Conservation (phyloP, 2,888 invertebrate genomes). For the Hirtodrosophila duncani region DNA sequence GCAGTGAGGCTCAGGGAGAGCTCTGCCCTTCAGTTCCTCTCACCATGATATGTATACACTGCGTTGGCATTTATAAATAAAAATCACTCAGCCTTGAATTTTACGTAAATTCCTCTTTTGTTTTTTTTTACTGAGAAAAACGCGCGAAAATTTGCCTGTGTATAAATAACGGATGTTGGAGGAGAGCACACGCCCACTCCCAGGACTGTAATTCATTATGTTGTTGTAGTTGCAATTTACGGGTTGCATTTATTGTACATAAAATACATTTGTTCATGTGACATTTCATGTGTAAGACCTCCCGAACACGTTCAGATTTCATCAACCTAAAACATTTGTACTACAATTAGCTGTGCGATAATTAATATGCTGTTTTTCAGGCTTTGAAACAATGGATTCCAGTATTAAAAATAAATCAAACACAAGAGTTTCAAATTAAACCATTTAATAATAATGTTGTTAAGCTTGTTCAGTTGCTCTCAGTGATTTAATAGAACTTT, state of each 20-base stretch:
- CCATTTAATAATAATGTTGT: too few species aligned
- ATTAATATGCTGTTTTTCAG: constrained; percentile 9
- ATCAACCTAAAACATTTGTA: not conserved
- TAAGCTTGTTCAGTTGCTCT: too few species aligned
- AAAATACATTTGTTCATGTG: constrained; percentile 37
- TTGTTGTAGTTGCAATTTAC: constrained; percentile 30
- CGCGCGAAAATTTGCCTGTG: constrained; percentile 48
- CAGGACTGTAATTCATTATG: constrained; percentile 10
- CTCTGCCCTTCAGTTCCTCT: constrained; percentile 8
- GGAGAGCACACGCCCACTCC: constrained; percentile 18
- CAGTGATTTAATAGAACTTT: too few species aligned
- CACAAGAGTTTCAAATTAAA: too few species aligned
- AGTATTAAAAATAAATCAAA: too few species aligned
- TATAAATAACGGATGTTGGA: constrained; percentile 29
- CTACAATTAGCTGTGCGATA: constrained; percentile 6
- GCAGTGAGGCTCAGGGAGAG: constrained; percentile 15
- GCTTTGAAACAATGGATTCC: too few species aligned
- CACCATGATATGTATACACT: not conserved
- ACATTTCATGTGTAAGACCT: constrained; percentile 24
- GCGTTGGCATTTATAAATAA: constrained; percentile 57
- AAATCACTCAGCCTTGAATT: constrained; percentile 67
- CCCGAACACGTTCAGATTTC: not conserved
- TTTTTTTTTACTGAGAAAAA: constrained; percentile 26
- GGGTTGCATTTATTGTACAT: constrained; percentile 35
- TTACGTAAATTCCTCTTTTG: constrained; percentile 43